These are phyloP conservation scores for Ailuropoda melanoleuca DNA, from an alignment of 2,113 vertebrate genomes.

Conservation along the genomic window DNA sequence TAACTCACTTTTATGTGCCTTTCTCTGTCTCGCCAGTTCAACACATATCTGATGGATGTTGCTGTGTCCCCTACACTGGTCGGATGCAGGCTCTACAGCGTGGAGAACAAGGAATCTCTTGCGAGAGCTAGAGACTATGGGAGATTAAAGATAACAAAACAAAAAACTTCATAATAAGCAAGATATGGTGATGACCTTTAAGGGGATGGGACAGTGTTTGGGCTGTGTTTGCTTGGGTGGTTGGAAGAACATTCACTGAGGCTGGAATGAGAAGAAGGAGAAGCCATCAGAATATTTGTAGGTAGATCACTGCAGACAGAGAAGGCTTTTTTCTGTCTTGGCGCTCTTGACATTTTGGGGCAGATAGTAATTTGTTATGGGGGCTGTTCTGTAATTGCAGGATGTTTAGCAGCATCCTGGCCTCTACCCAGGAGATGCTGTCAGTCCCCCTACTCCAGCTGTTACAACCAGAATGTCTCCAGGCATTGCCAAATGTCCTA, in stretches of 20 bases:
- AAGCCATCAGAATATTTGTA: not conserved
- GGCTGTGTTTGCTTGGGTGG: not conserved
- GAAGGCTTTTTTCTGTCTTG: not conserved
- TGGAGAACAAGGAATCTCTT: not conserved
- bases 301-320: not conserved
- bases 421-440: not conserved
- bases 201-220: fast-evolving
- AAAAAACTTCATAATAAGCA: not conserved
- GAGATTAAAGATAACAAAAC: not conserved
- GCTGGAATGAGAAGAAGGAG: not conserved
- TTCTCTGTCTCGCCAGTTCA: not conserved
- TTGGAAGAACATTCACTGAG: not conserved
- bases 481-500: not conserved
- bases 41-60: not conserved
- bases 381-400: not conserved
- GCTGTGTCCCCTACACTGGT: not conserved
- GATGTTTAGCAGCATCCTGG: not conserved
- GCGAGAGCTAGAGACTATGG: not conserved
- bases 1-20: not conserved
- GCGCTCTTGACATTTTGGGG: not conserved
- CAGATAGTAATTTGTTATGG: not conserved
- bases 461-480: not conserved
- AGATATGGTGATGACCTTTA: not conserved
- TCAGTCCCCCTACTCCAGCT: not conserved
- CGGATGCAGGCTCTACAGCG: not conserved